Conservation (phyloP, 2,113 vertebrate genomes). For the Zapornia atra region DNA sequence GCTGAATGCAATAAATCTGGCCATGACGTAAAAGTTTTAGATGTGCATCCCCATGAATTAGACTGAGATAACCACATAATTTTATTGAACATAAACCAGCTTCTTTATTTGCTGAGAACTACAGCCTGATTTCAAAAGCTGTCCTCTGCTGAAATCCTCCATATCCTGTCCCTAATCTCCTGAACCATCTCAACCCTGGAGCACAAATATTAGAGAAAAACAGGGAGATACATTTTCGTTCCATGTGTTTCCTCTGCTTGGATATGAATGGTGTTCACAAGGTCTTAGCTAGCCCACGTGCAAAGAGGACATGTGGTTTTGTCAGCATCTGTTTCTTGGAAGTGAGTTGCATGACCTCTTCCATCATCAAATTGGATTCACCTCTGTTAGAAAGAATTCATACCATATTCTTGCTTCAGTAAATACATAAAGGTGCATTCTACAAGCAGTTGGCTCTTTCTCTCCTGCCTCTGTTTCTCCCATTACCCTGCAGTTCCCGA, state of each 20-base stretch:
- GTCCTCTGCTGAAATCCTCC: conserved; percentile 23
- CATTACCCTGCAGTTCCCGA: neutral
- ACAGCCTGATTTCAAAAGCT: conserved; percentile 2
- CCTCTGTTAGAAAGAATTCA: neutral
- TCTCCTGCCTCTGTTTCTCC: neutral
- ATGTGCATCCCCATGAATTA: neutral
- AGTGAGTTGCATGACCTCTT: neutral
- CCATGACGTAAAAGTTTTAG: neutral
- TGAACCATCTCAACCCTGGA: neutral
- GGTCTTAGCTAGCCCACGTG: neutral
- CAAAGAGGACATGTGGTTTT: neutral
- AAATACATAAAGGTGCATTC: neutral
- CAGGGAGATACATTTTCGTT: neutral
- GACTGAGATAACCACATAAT: neutral
- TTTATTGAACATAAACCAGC: neutral
- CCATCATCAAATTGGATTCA: neutral
- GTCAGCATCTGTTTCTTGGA: conserved; percentile 5
- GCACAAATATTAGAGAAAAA: conserved; percentile 25
- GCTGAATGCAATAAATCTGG: neutral
- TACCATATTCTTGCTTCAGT: neutral
- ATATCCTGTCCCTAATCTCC: conserved; percentile 49
- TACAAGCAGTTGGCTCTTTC: neutral
- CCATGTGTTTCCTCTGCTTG: neutral
- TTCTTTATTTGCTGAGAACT: neutral
- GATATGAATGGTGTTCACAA: neutral